A percentile compares a stretch with the other conserved stretches of the same genome.
phyloP scores from a whole-genome alignment of 2,113 vertebrate species.

The Pan troglodytes region NHGRI_mPanTro3-v2.1_pri NC_072409.2:71527501-71528000 shows the following conservation, averaged over 20 bases:
- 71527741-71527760: not conserved
- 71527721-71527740: not conserved
- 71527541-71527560: not conserved
- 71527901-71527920: not conserved
- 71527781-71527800: not conserved
- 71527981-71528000: not conserved
- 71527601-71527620: not conserved
- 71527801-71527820: not conserved
- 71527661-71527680: not conserved
- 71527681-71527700: not conserved
- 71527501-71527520: not conserved
- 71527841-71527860: not conserved
- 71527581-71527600: not conserved
- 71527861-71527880: not conserved
- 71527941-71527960: constrained; percentile 6
- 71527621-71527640: not conserved
- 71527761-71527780: not conserved
- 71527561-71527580: not conserved
- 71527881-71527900: not conserved
- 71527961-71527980: constrained; percentile 31
- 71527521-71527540: not conserved
- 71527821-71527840: not conserved
- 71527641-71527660: not conserved
- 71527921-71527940: not conserved
- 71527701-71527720: not conserved